These are phyloP conservation scores for Rhopalosiphum maidis DNA, from an alignment of 1,140 invertebrate genomes.

Conservation along the genomic window DNA sequence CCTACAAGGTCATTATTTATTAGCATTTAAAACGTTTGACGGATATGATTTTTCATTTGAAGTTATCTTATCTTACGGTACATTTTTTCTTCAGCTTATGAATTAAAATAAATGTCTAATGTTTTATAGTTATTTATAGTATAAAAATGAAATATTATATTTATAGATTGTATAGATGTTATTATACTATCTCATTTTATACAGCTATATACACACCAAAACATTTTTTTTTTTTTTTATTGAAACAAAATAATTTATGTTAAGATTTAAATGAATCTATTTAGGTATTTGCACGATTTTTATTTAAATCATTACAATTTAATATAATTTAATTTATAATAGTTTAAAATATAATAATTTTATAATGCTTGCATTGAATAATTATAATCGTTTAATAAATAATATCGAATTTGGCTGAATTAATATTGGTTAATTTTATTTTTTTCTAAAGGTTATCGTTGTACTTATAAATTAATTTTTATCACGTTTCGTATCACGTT, in stretches of 20 bases:
- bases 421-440: neutral
- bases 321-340: neutral
- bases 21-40: neutral
- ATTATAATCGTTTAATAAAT: neutral
- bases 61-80: neutral
- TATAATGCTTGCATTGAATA: neutral
- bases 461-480: neutral
- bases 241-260: neutral
- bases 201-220: neutral
- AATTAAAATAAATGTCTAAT: neutral
- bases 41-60: neutral
- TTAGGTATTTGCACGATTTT: neutral
- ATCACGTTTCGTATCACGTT: neutral
- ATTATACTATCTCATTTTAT: neutral
- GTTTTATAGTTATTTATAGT: neutral
- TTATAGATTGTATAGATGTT: neutral
- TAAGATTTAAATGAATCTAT: neutral
- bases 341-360: neutral
- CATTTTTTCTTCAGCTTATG: neutral
- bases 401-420: neutral
- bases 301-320: neutral
- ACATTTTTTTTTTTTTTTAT: neutral
- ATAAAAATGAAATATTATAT: conserved; percentile 11
- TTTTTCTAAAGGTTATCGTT: conserved; percentile 7
- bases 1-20: neutral